Conservation (phyloP, 2,113 vertebrate species). For the mouse (Mus musculus) region DNA sequence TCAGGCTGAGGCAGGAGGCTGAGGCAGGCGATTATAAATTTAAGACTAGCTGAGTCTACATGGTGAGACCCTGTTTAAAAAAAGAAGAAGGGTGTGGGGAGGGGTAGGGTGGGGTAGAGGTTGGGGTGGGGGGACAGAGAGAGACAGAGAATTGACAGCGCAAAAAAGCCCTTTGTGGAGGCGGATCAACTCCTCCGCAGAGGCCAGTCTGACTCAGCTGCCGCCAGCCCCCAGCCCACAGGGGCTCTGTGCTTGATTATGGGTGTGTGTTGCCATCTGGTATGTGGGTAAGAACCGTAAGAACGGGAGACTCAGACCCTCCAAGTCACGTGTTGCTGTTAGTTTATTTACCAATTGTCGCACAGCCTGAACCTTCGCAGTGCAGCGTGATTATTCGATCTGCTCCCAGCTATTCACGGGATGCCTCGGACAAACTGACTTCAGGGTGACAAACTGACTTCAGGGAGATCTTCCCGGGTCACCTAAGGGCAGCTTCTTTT, state of each 20-base stretch:
- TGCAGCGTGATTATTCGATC: not conserved
- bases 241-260: constrained; percentile 24
- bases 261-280: constrained; percentile 69
- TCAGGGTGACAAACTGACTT: not conserved
- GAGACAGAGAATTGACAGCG: not conserved
- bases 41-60: not conserved
- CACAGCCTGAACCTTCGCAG: not conserved
- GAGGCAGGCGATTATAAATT: not conserved
- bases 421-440: not conserved
- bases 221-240: constrained; percentile 41
- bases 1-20: not conserved
- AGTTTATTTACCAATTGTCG: constrained; percentile 62
- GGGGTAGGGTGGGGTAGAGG: no score
- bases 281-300: constrained; percentile 60
- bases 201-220: constrained; percentile 57
- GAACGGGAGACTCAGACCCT: constrained; percentile 49
- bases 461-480: not conserved
- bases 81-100: not conserved
- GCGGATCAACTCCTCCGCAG: not conserved
- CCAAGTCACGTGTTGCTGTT: constrained; percentile 56
- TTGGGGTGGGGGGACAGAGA: not conserved
- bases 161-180: not conserved
- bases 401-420: not conserved
- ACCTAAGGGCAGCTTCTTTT: not conserved
- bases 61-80: not conserved